Base-by-base conservation (phyloP, 2,888 invertebrate species). In the Scaeva pyrastri region DNA sequence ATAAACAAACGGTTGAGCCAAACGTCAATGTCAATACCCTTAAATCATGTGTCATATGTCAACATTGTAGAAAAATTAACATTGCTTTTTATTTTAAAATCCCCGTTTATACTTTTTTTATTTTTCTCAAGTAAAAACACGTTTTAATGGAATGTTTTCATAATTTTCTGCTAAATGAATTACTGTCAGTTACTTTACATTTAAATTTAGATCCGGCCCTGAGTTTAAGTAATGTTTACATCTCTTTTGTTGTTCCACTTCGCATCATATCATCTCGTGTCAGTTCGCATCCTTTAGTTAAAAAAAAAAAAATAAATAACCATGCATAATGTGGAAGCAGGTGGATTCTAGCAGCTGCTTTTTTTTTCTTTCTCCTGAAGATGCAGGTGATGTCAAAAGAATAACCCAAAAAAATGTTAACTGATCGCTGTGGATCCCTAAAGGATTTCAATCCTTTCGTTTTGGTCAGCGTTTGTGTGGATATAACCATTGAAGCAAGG, bases 291-390 rank as follows among this genome's bases (percentile, higher is more conserved):
- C 77, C 72, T 68, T 52, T 23, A 80, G 55, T 41, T 68, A 48
- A 21, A 58, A 56, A 0, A 31, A 58, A 39, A 50, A 50, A 50
- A 31, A 43, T 12, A 12, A 43, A 43, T 31, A 31, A 52, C 56
- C 21, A 26, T 68, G 50, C 36, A 19, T 62, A 62, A 64, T 56
- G 43, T 70, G 5, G 10, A 58, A 39, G 82, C 82, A 83, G 83
- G 79, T 84, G 83, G 36, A 68, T 62, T 14, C 39, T 21, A 52
- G 68, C 82, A 83, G 77, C 82, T 83, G 82, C 62, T 31, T 55
- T 39, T 78, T 60, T 76, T 76, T 45, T 66, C 2, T 12, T 7
- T 66, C 2, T 12, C n/a, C 12, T 50, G 2, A 48, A 39, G 3
- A 60, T 52, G 77, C 78, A 77, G 73, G 73, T 83, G 77, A 31